Evolutionary conservation across 2,113 vertebrate species (phyloP), one percentile per base, ranked within the genome.

Genomic region (Camelus bactrianus): DNA sequence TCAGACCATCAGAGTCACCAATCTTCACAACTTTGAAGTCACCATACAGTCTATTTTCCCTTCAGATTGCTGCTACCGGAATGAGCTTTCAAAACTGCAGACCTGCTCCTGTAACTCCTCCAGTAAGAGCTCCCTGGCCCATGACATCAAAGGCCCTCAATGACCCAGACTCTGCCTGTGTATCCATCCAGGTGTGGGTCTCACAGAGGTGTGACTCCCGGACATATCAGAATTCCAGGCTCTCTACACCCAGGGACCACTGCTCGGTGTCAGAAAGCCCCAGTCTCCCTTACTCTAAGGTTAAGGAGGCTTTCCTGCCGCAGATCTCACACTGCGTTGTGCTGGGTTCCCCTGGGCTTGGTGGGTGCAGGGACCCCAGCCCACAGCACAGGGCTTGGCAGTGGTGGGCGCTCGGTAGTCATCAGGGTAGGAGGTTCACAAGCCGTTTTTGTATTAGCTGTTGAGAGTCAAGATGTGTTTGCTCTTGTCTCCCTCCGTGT

Each of bases 341-440:
- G 22, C 6, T 11, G 28, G 20, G 38, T 54, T 50, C 24, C 26
- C 19, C 28, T 10, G 1, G 13, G 38, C 56, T 88, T 32, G 2
- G 1, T 19, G 56, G 38, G 26, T 3, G 2, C 50, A 48, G 42
- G 26, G 13, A 28, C 62, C 84, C 2, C 32, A 24, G 76, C 22
- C 17, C 26, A 4, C 2, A 13, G 9, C 81, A 22, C 17, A 15
- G 50, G 75, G 88, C 24, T n/a, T 76, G 32, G 76, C n/a, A 17
- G 0, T 20, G 35, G 38, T 20, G 6, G 35, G 4, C 28, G 28
- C 64, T 87, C 0, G 0, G 32, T 32, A 3, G 70, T 15, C 11
- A 35, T 42, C 42, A 35, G 56, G 32, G 42, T 22, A 13, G 26
- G 28, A 58, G 19, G 54, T 89, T 69, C 54, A 28, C n/a, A 38